A percentile compares a stretch with the other conserved stretches of the same genome.
phyloP scores from a whole-genome alignment of 2,797 vertebrate species.

The Pelobates cultripes region DNA sequence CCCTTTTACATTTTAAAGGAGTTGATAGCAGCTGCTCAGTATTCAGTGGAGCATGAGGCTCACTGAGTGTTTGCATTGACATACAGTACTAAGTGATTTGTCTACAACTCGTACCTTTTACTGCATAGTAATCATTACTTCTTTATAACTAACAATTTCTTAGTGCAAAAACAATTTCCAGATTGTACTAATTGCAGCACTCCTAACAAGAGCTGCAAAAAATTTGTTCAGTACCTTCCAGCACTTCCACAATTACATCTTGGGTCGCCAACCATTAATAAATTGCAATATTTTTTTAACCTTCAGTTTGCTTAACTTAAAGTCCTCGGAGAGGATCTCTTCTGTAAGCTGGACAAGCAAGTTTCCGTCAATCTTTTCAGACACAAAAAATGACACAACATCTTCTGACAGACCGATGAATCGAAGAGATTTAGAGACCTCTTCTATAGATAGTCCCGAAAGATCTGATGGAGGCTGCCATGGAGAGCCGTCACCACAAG shows the following conservation, averaged over 20 bases:
- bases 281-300: constrained; percentile 98
- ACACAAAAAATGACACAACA: constrained; percentile 85
- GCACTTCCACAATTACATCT: constrained; percentile 77
- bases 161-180: constrained; percentile 78
- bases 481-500: constrained; percentile 77
- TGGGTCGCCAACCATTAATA: constrained; percentile 96
- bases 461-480: constrained; percentile 90
- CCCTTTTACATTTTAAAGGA: constrained; percentile 65
- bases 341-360: constrained; percentile 94
- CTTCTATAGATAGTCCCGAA: constrained; percentile 90
- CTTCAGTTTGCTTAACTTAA: constrained; percentile 95
- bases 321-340: constrained; percentile 96
- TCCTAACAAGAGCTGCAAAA: constrained; percentile 50
- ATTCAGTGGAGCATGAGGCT: constrained; percentile 79
- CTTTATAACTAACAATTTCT: constrained; percentile 72
- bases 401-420: constrained; percentile 95
- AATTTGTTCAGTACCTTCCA: constrained; percentile 52
- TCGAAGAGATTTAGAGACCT: constrained; percentile 90
- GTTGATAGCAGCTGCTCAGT: constrained; percentile 76
- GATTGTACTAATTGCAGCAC: constrained; percentile 64
- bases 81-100: constrained; percentile 73
- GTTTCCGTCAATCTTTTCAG: constrained; percentile 96
- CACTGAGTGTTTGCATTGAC: constrained; percentile 73
- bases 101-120: constrained; percentile 74
- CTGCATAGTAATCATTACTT: constrained; percentile 81